phyloP scores from a whole-genome alignment of 2,113 vertebrate species.

The Panthera tigris region DNA sequence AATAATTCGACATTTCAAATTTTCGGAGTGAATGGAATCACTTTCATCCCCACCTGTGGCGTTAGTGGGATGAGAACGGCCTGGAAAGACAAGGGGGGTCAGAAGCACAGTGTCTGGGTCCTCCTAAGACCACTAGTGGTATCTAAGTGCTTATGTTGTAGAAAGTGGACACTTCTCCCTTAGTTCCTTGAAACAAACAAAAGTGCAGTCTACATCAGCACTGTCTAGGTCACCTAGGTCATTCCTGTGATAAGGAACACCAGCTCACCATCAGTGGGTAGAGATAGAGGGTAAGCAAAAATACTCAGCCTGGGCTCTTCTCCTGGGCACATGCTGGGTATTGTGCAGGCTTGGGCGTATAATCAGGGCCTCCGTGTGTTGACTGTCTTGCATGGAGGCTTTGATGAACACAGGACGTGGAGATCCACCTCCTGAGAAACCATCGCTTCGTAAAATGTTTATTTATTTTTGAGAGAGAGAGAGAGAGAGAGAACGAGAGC shows the following conservation, averaged over 20 bases:
- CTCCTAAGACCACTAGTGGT: rapidly evolving
- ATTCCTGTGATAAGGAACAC: too few species aligned
- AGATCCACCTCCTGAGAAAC: neutral
- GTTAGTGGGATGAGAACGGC: rapidly evolving
- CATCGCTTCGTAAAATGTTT: too few species aligned
- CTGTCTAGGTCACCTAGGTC: neutral
- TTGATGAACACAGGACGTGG: too few species aligned
- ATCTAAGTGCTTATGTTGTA: neutral
- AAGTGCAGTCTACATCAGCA: rapidly evolving
- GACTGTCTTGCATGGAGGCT: rapidly evolving
- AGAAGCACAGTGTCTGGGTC: rapidly evolving
- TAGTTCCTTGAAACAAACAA: neutral
- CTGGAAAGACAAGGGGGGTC: rapidly evolving
- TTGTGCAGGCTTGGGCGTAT: rapidly evolving
- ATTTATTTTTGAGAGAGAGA: too few species aligned
- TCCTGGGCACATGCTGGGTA: rapidly evolving
- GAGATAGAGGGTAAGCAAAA: too few species aligned
- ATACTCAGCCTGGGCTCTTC: rapidly evolving
- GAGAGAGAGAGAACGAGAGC: too few species aligned
- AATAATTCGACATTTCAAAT: neutral
- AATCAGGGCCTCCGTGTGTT: too few species aligned
- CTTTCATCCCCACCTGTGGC: rapidly evolving
- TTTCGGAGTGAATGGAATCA: neutral
- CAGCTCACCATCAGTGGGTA: rapidly evolving
- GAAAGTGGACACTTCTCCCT: neutral